These are phyloP conservation scores for Tangachromis dhanisi DNA, from an alignment of 2,113 vertebrate genomes.

Conservation along the genomic window DNA sequence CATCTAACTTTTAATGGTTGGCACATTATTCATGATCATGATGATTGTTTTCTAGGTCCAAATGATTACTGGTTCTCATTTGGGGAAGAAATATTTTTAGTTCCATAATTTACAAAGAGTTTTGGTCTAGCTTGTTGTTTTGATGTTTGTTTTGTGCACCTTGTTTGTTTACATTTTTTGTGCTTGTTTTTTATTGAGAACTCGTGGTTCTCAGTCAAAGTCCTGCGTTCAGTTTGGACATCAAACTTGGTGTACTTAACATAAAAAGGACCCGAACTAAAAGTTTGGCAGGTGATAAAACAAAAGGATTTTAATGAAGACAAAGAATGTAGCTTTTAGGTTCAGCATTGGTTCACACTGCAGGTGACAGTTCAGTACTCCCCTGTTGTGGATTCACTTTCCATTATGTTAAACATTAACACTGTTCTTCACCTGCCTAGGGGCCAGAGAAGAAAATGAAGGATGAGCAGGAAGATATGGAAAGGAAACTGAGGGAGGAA, in stretches of 20 bases:
- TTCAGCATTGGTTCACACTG: neutral
- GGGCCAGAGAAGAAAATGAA: constrained; percentile 67
- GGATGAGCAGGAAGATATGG: constrained; percentile 44
- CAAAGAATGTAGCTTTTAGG: neutral
- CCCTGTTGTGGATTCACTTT: neutral
- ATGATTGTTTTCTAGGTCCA: neutral
- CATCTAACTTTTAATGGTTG: neutral
- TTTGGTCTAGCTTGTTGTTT: neutral
- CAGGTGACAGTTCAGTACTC: neutral
- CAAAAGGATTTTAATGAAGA: neutral
- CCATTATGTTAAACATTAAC: neutral
- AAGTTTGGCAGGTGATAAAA: neutral
- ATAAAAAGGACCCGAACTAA: neutral
- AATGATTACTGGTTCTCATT: neutral
- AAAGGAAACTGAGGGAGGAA: constrained; percentile 49
- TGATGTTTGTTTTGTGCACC: neutral
- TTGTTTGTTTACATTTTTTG: neutral
- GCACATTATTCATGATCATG: neutral
- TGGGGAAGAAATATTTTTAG: neutral
- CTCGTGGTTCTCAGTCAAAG: neutral
- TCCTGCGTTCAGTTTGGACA: neutral
- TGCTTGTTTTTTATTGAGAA: neutral
- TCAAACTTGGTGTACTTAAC: neutral
- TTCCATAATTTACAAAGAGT: neutral
- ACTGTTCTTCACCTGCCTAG: neutral